Evolutionary conservation across 1,140 invertebrate species (phyloP), one percentile per base, ranked within the genome.

Genomic region (Amphibalanus amphitrite): DNA sequence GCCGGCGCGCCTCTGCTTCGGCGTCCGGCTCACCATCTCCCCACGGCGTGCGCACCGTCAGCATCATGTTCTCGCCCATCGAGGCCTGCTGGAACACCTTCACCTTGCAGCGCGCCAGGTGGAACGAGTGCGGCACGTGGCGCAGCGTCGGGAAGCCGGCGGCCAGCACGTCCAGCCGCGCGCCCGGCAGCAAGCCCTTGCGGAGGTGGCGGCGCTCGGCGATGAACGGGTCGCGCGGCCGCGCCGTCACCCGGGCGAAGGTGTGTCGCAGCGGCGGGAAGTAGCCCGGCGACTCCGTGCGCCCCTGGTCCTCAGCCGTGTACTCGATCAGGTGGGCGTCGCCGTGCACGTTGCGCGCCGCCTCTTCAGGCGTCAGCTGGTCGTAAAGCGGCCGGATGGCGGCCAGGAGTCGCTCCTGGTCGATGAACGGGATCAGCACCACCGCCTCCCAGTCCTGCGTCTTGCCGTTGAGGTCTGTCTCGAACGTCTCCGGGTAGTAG

Each of bases 361-460:
- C 81, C 81, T 98, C 95, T 71, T 89, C 88, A 4, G 80, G 75
- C 0, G 86, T 88, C 29, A 98, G 81, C 30, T 84, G 75, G 8
- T 82, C 75, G 69, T 90, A 86, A 74, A 86, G 87, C 0, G 86
- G 82, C 28, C 82, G 79, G 88, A 97, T 96, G 0, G 93, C 92
- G 74, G 83, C 80, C 38, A 93, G 77, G 68, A 95, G 82, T 69
- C 84, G 81, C 64, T 82, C 79, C 87, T 97, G 93, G 75, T 97
- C 89, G 76, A 98, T 98, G 76, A 98, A 97, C 0, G 95, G 95
- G 77, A 98, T 95, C 0, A 98, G 82, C 13, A 98, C 93, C 0
- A 99, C 90, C 29, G 95, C 95, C 81, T 99, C 96, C 95, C 95
- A 99, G 73, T 97, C 93, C 76, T 97, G 70, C 3, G 28, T 86